phyloP scores from a whole-genome alignment of 2,797 vertebrate species.

The Craterocephalus amniculus region DNA sequence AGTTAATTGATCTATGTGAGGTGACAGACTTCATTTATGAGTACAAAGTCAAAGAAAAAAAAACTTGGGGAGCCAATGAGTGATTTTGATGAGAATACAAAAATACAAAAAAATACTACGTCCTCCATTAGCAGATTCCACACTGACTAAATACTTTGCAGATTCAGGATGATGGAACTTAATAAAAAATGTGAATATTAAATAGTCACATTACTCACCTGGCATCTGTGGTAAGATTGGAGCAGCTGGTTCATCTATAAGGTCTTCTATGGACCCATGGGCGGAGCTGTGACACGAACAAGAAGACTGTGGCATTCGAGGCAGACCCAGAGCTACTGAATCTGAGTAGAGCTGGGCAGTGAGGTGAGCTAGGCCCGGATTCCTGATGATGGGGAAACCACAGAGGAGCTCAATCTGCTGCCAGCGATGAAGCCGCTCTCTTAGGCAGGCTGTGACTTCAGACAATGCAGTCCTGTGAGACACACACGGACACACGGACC shows the following conservation, averaged over 20 bases:
- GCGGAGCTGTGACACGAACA: constrained; percentile 77
- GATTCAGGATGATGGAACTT: background rate
- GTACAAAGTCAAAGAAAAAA: background rate
- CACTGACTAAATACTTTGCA: background rate
- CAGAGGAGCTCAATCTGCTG: constrained; percentile 96
- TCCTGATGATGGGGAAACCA: constrained; percentile 93
- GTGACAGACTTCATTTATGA: background rate
- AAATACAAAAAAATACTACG: background rate
- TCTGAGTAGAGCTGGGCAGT: constrained; percentile 94
- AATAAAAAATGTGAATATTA: background rate
- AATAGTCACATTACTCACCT: constrained; percentile 53
- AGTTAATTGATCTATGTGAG: background rate
- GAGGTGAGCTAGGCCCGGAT: constrained; percentile 90
- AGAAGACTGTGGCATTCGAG: constrained; percentile 86
- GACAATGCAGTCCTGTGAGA: constrained; percentile 89
- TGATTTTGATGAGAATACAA: background rate
- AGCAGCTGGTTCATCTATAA: constrained; percentile 90
- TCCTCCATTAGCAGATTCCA: background rate
- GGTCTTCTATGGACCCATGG: constrained; percentile 87
- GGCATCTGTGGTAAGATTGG: constrained; percentile 88
- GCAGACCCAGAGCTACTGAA: constrained; percentile 87
- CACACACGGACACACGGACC: constrained; percentile 8
- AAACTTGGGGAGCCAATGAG: background rate
- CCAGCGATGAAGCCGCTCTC: constrained; percentile 96
- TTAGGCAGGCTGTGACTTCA: constrained; percentile 93